phyloP scores from a whole-genome alignment of 2,113 vertebrate species.

The Erpornis zantholeuca region DNA sequence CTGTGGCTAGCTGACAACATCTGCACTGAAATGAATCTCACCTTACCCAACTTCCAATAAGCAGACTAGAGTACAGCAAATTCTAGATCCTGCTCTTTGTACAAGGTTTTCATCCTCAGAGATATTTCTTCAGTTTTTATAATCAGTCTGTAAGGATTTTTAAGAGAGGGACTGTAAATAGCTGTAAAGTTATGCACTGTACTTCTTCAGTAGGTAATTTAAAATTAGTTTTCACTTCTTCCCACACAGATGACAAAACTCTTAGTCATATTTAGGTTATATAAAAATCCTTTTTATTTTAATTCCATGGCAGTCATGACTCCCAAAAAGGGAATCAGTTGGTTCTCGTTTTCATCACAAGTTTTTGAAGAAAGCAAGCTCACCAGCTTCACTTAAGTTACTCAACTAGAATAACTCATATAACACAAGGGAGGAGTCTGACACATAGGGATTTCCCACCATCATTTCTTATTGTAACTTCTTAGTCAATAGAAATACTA shows the following conservation, averaged over 20 bases:
- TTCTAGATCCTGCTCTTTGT: neutral
- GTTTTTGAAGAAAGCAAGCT: slow-evolving; percentile 10
- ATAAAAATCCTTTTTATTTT: neutral
- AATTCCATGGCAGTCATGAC: neutral
- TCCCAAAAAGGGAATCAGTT: neutral
- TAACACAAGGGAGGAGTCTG: neutral
- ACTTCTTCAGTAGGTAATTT: neutral
- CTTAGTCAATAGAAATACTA: neutral
- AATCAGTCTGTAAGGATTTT: neutral
- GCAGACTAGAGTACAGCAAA: neutral
- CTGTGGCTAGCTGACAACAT: neutral
- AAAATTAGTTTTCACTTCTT: slow-evolving; percentile 10
- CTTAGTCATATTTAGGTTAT: neutral
- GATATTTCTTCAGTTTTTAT: neutral
- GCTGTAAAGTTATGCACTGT: neutral
- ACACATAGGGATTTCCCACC: neutral
- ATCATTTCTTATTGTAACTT: neutral
- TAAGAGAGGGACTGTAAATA: neutral
- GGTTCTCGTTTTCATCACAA: neutral
- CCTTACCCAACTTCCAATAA: neutral
- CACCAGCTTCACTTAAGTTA: neutral
- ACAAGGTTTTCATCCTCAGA: neutral
- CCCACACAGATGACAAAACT: neutral
- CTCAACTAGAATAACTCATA: neutral
- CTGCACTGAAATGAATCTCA: neutral